Evolutionary conservation across 1,140 invertebrate species (phyloP), one percentile per base, ranked within the genome.

Genomic region (Caenorhabditis elegans): DNA sequence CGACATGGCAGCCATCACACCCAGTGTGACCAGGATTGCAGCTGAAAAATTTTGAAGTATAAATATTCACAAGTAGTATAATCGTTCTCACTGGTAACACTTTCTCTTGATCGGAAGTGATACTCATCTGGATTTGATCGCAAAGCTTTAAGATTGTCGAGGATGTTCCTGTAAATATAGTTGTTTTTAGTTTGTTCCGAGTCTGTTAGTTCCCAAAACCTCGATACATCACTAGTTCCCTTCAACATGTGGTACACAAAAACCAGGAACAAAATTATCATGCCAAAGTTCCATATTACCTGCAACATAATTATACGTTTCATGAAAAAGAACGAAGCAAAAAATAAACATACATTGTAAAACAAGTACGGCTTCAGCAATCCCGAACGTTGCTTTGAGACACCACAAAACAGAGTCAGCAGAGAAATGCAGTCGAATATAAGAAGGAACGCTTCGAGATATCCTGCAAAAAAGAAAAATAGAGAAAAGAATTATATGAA

Each of bases 281-380:
- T 49, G 6, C 76, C 76, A 48, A 77, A 48, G 11, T 51, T 77
- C 76, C 76, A 77, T 3, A 77, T 48, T 19, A 34, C 24, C 76
- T 77, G 46, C n/a, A 48, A 77, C 31, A 19, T 22, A 51, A 77
- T 48, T 43, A 48, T 43, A 46, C n/a, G 19, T 39, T 43, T 15
- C 15, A n/a, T 10, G 26, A 36, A 19, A 15, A 46, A n/a, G n/a
- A 77, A 77, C 15, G n/a, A 77, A 49, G 46, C 1, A 2, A 19
- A 28, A 70, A 36, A 70, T 70, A 43, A 15, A 8, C 51, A 34
- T 77, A 77, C 76, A 49, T 77, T 77, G 31, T 49, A 77, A 46
- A 77, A 77, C 22, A 77, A 53, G 34, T 77, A 77, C 10, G 76
- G 76, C 36, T 77, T 77, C n/a, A 77, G 26, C 6, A 77, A 11